A percentile compares a stretch with the other conserved stretches of the same genome.
phyloP scores from a whole-genome alignment of 2,888 invertebrate genomes.

The Dascillus cervinus region DNA sequence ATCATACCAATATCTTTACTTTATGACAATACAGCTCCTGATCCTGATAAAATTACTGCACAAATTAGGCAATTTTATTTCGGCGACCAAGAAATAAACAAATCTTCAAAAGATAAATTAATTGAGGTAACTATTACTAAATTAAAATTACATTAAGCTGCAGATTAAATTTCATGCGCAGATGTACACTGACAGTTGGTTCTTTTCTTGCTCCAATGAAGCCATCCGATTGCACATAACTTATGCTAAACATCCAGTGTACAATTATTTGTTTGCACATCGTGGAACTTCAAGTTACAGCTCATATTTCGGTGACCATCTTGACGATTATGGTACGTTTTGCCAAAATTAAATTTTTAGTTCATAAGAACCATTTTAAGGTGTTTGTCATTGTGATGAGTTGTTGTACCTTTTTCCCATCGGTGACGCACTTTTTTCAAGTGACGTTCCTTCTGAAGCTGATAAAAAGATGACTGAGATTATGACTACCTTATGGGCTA shows the following conservation, averaged over 20 bases:
- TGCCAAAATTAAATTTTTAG: too few species aligned
- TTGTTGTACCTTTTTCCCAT: conserved; percentile 73
- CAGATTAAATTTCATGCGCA: too few species aligned
- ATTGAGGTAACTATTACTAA: conserved; percentile 39
- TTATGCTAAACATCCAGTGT: too few species aligned
- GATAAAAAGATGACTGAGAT: conserved; percentile 55
- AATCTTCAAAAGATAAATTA: conserved; percentile 32
- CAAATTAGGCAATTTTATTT: conserved; percentile 44
- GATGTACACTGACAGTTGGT: too few species aligned
- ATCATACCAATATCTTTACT: conserved; percentile 40
- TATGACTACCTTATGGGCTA: conserved; percentile 62
- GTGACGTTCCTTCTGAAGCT: conserved; percentile 46
- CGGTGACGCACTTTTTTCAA: conserved; percentile 50
- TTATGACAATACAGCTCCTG: conserved; percentile 37
- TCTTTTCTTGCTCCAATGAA: too few species aligned
- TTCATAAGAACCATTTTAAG: too few species aligned
- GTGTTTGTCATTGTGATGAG: conserved; percentile 78
- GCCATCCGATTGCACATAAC: too few species aligned
- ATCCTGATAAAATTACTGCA: conserved; percentile 25
- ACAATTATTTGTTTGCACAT: too few species aligned
- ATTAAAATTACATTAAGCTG: not conserved
- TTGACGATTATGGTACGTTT: too few species aligned
- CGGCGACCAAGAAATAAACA: conserved; percentile 33
- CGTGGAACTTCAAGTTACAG: too few species aligned
- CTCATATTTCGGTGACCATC: too few species aligned